A percentile compares a stretch with the other conserved stretches of the same genome.
Evolutionary conservation across 2,113 vertebrate species (phyloP).

Genomic region (Burhinus bistriatus): DNA sequence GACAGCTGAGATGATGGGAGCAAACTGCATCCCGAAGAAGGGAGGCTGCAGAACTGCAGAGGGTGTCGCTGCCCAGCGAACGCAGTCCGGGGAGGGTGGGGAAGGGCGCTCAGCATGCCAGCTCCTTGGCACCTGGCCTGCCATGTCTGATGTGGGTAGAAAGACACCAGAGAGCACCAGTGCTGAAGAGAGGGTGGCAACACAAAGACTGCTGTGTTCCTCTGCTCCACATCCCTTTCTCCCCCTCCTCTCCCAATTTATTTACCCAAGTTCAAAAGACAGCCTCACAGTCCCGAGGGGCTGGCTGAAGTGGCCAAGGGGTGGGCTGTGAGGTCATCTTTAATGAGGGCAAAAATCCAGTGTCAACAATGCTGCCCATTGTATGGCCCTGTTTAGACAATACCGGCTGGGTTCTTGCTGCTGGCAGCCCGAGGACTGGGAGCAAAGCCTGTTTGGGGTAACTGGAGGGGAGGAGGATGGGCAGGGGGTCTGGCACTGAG

Average conservation of each 20-base stretch:
- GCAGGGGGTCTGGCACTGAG: background rate
- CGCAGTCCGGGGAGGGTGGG: background rate
- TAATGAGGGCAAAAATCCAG: conserved; percentile 57
- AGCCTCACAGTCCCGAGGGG: conserved; percentile 55
- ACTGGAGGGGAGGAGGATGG: background rate
- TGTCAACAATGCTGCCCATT: conserved; percentile 65
- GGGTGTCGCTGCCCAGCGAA: background rate
- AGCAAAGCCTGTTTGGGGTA: conserved; percentile 18
- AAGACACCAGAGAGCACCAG: conserved; percentile 45
- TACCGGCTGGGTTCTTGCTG: conserved; percentile 33
- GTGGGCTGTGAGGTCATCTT: conserved; percentile 66
- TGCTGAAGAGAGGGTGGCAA: conserved; percentile 15
- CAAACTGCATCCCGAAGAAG: background rate
- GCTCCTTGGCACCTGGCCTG: conserved; percentile 42
- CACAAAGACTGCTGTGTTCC: conserved; percentile 57
- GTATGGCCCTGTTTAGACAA: conserved; percentile 58
- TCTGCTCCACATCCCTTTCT: conserved; percentile 37
- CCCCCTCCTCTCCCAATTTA: conserved; percentile 48
- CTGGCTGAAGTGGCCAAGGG: conserved; percentile 61
- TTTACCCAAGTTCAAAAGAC: conserved; percentile 65
- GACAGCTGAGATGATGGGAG: background rate
- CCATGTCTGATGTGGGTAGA: conserved; percentile 37
- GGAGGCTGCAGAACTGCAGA: background rate
- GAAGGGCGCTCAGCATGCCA: background rate
- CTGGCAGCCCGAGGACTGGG: background rate